Evolutionary conservation across 2,888 invertebrate species (phyloP).

Genomic region (Ceraclea dissimilis): DNA sequence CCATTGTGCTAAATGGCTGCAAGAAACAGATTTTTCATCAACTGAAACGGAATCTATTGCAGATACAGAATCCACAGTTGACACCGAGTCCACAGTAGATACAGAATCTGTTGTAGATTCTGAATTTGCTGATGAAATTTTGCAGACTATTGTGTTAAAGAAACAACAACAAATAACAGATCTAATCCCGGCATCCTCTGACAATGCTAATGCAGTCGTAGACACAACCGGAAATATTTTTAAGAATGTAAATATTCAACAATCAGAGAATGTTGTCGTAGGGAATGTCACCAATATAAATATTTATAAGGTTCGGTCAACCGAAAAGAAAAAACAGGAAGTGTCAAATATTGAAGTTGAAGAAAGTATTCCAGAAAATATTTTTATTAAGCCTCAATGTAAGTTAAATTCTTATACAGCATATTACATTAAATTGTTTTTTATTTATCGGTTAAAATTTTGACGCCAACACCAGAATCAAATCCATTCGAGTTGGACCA

Average conservation of each 20-base stretch:
- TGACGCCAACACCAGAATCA: too few species aligned
- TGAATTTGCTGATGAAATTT: conserved; percentile 5
- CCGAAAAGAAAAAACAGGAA: conserved; percentile 34
- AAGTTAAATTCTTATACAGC: conserved; percentile 1
- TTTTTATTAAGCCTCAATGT: conserved; percentile 27
- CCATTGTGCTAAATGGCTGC: conserved; percentile 10
- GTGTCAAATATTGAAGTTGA: conserved; percentile 22
- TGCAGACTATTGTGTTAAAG: neutral
- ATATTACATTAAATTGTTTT: neutral
- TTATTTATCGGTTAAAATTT: too few species aligned
- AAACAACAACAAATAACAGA: neutral
- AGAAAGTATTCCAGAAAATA: conserved; percentile 18
- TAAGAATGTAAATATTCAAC: conserved; percentile 30
- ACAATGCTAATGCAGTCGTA: conserved; percentile 2
- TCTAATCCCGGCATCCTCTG: neutral
- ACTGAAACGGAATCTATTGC: conserved; percentile 3
- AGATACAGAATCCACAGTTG: conserved; percentile 1
- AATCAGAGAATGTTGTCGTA: conserved; percentile 40
- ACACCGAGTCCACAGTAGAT: conserved; percentile 1
- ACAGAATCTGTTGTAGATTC: conserved; percentile 1
- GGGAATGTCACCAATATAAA: conserved; percentile 45
- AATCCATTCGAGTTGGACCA: too few species aligned
- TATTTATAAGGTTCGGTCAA: conserved; percentile 29
- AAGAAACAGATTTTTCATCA: conserved; percentile 6
- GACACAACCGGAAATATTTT: conserved; percentile 12